Evolutionary conservation across 2,113 vertebrate genomes (phyloP).

Genomic region (Xyliphius kryptos): DNA sequence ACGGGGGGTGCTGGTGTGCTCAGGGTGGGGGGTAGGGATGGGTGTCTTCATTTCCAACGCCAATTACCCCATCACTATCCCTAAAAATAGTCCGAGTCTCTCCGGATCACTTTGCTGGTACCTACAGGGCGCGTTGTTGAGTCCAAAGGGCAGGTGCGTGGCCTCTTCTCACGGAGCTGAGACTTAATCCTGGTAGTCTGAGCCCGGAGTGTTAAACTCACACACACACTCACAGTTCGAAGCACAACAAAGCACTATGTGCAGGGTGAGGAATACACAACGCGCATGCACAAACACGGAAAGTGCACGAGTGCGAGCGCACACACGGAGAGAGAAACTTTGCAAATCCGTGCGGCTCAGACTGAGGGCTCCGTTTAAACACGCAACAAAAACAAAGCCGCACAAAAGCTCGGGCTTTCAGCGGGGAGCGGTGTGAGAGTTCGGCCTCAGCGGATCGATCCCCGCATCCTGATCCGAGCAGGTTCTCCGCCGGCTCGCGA

Average conservation of each 20-base stretch:
- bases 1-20: constrained; percentile 49
- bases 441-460: background rate
- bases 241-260: constrained; percentile 16
- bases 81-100: constrained; percentile 62
- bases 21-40: constrained; percentile 53
- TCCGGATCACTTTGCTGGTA: constrained; percentile 40
- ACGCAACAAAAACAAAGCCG: too few relatives aligned
- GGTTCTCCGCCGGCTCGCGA: too few relatives aligned
- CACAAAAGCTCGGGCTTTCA: too few relatives aligned
- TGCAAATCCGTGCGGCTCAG: background rate
- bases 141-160: constrained; percentile 33
- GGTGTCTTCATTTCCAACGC: constrained; percentile 63
- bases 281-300: constrained; percentile 45
- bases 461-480: constrained; percentile 38
- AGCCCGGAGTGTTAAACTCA: background rate
- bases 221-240: background rate
- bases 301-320: constrained; percentile 49
- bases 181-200: constrained; percentile 45
- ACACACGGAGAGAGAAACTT: constrained; percentile 28
- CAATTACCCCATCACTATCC: constrained; percentile 72
- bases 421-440: background rate
- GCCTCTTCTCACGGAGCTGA: constrained; percentile 19
- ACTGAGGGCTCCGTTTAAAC: too few relatives aligned
- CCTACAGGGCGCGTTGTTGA: constrained; percentile 37
- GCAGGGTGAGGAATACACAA: constrained; percentile 21